A percentile compares a stretch with the other conserved stretches of the same genome.
These are phyloP conservation scores for Takifugu rubripes DNA, from an alignment of 2,797 vertebrate species.

Conservation along the genomic window DNA sequence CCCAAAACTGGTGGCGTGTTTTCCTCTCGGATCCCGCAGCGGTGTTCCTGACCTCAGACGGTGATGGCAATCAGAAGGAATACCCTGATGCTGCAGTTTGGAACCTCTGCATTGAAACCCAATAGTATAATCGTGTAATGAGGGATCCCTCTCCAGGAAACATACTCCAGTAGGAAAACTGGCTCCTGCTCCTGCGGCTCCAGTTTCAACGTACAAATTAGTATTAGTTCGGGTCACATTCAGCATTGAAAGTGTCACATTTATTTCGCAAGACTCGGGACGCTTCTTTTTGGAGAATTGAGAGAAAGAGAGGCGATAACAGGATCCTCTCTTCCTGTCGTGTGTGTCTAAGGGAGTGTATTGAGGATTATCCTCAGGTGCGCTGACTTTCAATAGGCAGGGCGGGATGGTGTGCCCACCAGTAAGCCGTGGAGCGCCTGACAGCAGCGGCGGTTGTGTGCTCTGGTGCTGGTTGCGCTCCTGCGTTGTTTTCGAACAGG, in stretches of 20 bases:
- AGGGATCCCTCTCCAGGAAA: slow-evolving; percentile 71
- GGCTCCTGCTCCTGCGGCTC: slow-evolving; percentile 51
- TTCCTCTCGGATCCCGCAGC: slow-evolving; percentile 59
- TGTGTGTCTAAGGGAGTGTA: slow-evolving; percentile 12
- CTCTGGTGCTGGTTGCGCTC: slow-evolving; percentile 11
- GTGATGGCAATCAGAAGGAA: slow-evolving; percentile 69
- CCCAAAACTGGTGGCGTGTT: slow-evolving; percentile 52
- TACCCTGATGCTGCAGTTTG: slow-evolving; percentile 75
- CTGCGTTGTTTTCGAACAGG: slow-evolving; percentile 52
- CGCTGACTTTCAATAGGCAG: slow-evolving; percentile 19
- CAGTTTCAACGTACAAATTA: slow-evolving; percentile 64
- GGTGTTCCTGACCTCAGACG: slow-evolving; percentile 71
- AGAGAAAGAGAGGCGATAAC: slow-evolving; percentile 17
- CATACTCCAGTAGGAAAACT: slow-evolving; percentile 63
- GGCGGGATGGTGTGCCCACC: slow-evolving; percentile 10
- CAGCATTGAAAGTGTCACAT: slow-evolving; percentile 47
- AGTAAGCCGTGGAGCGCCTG: slow-evolving; percentile 33
- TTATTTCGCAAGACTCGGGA: slow-evolving; percentile 21
- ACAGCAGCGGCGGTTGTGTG: slow-evolving; percentile 18
- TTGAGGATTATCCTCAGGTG: slow-evolving; percentile 28
- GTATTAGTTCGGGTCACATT: slow-evolving; percentile 49
- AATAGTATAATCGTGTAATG: slow-evolving; percentile 72
- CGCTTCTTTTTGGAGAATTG: no score
- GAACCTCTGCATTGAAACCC: slow-evolving; percentile 61
- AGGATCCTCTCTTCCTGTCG: slow-evolving; percentile 39